Evolutionary conservation across 2,888 invertebrate genomes (phyloP), one percentile per base, ranked within the genome.

Genomic region (Andrena praecox): DNA sequence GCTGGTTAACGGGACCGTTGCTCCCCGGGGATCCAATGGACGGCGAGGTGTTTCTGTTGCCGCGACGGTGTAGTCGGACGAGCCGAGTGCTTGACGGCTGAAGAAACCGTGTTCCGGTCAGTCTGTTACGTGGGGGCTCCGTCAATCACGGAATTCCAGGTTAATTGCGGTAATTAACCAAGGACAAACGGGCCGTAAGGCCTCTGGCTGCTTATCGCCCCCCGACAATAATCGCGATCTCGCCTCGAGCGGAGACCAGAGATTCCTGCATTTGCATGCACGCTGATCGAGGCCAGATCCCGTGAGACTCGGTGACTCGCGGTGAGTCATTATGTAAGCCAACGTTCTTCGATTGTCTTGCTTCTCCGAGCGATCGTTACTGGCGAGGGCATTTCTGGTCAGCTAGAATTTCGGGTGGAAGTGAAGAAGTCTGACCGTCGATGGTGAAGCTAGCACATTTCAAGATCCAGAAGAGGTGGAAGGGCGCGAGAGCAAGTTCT

Each of bases 241-340:
- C 52, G 50, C 69, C 59, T 80, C 70, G 64, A 52, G 64, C 16
- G 42, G 1, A 10, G 12, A 6, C 59, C 10, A 48, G 72, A 77
- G 78, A 85, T 78, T 80, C 62, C 70, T 77, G 66, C 48, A 78
- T 77, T 83, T 75, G 56, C 77, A 68, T 77, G 59, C 70, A 68
- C 69, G 79, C 59, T 77, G 83, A 87, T 87, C 85, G 87, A 87
- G 80, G 78, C 69, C 77, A 69, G 67, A 83, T 77, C 83, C 73
- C 68, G 67, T 52, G 74, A 66, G 60, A 31, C 80, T 29, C 52
- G 68, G 50, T 62, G 59, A 66, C 62, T 76, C 70, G 72, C 71
- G 16, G 73, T 10, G 66, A 84, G 54, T 74, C 82, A 86, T 88
- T 88, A 87, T 81, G 80, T 88, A 88, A 87, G 88, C 80, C 81